phyloP scores from a whole-genome alignment of 2,888 invertebrate species.

The Beris chalybata region DNA sequence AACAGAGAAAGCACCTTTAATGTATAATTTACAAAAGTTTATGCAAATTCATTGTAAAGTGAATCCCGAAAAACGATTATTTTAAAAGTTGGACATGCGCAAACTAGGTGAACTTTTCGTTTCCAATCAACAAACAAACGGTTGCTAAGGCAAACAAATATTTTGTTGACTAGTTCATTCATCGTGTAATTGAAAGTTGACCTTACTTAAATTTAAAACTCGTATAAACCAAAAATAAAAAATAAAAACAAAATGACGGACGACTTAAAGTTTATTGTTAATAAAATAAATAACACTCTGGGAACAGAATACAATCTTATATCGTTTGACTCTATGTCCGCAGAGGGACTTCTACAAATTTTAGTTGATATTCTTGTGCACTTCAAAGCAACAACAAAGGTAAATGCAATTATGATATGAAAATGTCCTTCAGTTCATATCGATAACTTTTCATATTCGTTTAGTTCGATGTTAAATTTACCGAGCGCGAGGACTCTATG shows the following conservation, averaged over 20 bases:
- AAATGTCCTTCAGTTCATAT: background rate
- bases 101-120: too few relatives aligned
- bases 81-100: too few relatives aligned
- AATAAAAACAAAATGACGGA: conserved; percentile 61
- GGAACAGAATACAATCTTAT: conserved; percentile 77
- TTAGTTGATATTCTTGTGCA: conserved; percentile 75
- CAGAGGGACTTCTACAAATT: conserved; percentile 75
- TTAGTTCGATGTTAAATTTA: conserved; percentile 70
- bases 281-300: conserved; percentile 72
- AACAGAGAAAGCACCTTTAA: too few relatives aligned
- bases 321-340: conserved; percentile 78
- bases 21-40: too few relatives aligned
- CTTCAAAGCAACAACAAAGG: conserved; percentile 69
- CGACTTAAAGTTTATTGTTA: conserved; percentile 69
- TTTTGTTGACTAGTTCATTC: too few relatives aligned
- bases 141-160: too few relatives aligned
- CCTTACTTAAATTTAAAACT: too few relatives aligned
- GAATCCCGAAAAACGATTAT: too few relatives aligned
- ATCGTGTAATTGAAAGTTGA: too few relatives aligned
- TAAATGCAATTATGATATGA: conserved; percentile 43
- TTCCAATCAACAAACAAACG: too few relatives aligned
- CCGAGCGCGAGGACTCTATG: conserved; percentile 75
- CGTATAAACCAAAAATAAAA: too few relatives aligned
- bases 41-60: too few relatives aligned
- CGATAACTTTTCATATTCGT: conserved; percentile 26